Evolutionary conservation across 2,113 vertebrate species (phyloP).

Genomic region (Ictalurus punctatus): DNA sequence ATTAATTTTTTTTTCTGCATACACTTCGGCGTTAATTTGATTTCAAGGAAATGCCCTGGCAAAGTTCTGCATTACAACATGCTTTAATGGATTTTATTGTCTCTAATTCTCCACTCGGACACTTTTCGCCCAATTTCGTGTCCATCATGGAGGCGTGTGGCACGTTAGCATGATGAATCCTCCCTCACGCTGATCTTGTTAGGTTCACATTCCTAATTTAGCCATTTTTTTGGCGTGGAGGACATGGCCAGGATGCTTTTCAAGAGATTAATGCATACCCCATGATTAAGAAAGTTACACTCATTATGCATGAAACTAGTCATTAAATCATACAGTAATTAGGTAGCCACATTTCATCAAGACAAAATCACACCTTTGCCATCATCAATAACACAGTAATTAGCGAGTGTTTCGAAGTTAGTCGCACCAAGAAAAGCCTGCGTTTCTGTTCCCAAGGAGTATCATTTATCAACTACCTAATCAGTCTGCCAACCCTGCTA

Average conservation of each 20-base stretch:
- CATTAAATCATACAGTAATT: constrained; percentile 60
- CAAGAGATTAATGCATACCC: constrained; percentile 46
- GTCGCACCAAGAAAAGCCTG: constrained; percentile 63
- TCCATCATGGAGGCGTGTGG: constrained; percentile 14
- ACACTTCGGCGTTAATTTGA: constrained; percentile 46
- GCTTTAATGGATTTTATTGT: constrained; percentile 52
- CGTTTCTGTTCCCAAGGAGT: constrained; percentile 22
- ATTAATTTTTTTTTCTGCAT: constrained; percentile 47
- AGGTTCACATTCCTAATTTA: constrained; percentile 36
- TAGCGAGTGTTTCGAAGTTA: constrained; percentile 51
- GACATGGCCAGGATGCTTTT: constrained; percentile 30
- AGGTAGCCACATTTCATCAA: constrained; percentile 54
- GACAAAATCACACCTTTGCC: constrained; percentile 46
- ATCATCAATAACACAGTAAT: constrained; percentile 54
- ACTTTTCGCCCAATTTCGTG: constrained; percentile 41
- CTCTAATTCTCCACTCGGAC: constrained; percentile 37
- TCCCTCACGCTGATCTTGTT: constrained; percentile 27
- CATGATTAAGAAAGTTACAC: constrained; percentile 53
- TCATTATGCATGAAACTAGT: constrained; percentile 53
- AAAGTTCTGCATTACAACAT: constrained; percentile 50
- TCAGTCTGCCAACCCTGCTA: constrained; percentile 72
- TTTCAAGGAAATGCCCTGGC: constrained; percentile 47
- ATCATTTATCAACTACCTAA: constrained; percentile 41
- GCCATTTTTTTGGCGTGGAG: constrained; percentile 36
- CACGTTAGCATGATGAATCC: constrained; percentile 28